phyloP scores from a whole-genome alignment of 2,797 vertebrate genomes.

The Mionectes olivaceus region DNA sequence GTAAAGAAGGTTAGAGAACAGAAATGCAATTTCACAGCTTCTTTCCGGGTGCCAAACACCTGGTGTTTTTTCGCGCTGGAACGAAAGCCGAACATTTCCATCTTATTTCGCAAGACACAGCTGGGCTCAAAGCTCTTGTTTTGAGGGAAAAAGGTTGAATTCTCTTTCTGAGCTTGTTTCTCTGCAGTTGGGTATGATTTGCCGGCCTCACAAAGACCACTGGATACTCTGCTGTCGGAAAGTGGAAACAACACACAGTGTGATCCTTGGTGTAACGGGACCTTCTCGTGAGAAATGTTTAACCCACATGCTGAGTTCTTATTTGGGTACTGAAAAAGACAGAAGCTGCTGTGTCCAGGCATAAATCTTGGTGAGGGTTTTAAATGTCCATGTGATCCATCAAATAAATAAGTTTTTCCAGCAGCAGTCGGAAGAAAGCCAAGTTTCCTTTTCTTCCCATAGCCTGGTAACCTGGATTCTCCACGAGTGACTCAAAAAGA shows the following conservation, averaged over 20 bases:
- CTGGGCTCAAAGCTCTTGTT: not conserved
- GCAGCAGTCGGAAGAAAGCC: not conserved
- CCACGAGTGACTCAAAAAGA: not conserved
- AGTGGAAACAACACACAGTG: not conserved
- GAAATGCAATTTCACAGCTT: constrained; percentile 39
- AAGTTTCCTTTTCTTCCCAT: not conserved
- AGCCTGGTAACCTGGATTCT: not conserved
- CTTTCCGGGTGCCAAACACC: constrained; percentile 43
- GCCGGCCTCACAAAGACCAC: not conserved
- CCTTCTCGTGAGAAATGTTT: not conserved
- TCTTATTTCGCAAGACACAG: not conserved
- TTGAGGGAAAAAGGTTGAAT: not conserved
- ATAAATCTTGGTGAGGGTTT: not conserved
- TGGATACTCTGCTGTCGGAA: not conserved
- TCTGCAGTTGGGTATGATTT: not conserved
- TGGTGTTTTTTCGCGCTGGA: constrained; percentile 29
- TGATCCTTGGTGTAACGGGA: not conserved
- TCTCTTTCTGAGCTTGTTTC: not conserved
- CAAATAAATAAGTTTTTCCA: not conserved
- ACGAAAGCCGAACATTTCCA: constrained; percentile 41
- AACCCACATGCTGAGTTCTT: not conserved
- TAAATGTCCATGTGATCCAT: not conserved
- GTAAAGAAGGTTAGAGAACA: not conserved
- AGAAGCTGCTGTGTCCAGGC: not conserved
- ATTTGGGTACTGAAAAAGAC: not conserved